Conservation (phyloP, 1,140 invertebrate species). For the Pogonomyrmex barbatus region DNA sequence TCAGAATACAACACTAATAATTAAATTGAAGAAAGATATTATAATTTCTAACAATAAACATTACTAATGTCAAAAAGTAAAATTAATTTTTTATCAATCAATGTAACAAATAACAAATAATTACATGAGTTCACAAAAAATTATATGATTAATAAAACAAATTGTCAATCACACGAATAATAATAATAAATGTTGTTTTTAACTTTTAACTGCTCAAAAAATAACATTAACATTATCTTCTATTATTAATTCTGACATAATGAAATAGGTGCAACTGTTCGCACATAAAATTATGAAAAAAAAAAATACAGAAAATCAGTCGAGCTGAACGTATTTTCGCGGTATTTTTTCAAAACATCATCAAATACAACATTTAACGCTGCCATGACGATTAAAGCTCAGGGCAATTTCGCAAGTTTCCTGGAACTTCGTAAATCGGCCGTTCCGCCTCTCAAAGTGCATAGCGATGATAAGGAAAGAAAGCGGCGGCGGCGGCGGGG, state of each 20-base stretch:
- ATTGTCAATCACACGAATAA: background rate
- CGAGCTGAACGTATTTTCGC: background rate
- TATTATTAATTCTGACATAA: background rate
- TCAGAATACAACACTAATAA: background rate
- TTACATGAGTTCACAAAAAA: background rate
- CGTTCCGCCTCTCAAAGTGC: background rate
- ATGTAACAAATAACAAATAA: background rate
- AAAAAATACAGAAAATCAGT: background rate
- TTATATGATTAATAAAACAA: background rate
- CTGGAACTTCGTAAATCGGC: constrained; percentile 27
- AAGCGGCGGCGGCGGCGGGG: background rate
- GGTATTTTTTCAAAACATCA: background rate
- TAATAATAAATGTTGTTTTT: background rate
- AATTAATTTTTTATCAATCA: background rate
- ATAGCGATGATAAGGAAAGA: background rate
- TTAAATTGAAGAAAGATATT: background rate
- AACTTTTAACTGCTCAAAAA: background rate
- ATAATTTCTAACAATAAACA: background rate
- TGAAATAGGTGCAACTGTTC: too few species aligned
- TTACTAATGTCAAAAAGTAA: background rate
- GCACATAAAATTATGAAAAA: background rate
- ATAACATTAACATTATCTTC: background rate
- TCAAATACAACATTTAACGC: too few species aligned
- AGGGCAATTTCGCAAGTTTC: constrained; percentile 9
- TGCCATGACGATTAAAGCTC: background rate